Percentiles rank a stretch among this genome's conserved stretches.
Conservation (phyloP, 2,888 invertebrate genomes). For the Aricia artaxerxes region DNA sequence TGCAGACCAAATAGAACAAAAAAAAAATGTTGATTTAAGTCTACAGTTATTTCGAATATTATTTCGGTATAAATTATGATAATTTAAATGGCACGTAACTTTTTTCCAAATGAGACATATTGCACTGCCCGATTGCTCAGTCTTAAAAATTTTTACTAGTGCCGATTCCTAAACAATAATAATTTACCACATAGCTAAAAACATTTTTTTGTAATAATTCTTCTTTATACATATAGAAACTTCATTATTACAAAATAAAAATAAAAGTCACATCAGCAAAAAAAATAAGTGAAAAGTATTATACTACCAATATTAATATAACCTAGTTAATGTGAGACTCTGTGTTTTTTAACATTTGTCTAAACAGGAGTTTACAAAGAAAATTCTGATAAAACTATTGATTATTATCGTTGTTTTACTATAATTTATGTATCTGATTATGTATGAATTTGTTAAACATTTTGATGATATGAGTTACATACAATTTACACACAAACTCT, state of each 20-base stretch:
- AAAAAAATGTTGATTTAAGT: background rate
- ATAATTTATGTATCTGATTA: background rate
- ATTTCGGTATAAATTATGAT: background rate
- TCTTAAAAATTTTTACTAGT: slow-evolving; percentile 54
- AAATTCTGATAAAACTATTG: background rate
- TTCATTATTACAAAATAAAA: background rate
- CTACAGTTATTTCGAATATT: background rate
- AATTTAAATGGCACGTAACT: slow-evolving; percentile 9
- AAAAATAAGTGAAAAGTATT: background rate
- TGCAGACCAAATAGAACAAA: background rate
- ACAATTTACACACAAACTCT: slow-evolving; percentile 7
- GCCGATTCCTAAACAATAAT: slow-evolving; percentile 33
- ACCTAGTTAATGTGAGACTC: background rate
- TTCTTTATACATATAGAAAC: too few species aligned
- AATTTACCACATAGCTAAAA: too few species aligned
- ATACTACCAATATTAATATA: background rate
- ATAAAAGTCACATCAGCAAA: background rate
- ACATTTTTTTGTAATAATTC: too few species aligned
- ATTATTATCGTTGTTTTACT: background rate
- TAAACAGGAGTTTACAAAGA: background rate
- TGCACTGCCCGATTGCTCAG: slow-evolving; percentile 75
- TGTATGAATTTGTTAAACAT: slow-evolving; percentile 6
- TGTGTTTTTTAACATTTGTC: background rate
- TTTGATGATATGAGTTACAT: slow-evolving; percentile 19
- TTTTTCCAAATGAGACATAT: slow-evolving; percentile 48